phyloP scores from a whole-genome alignment of 1,140 invertebrate species.

The Drosophila ambigua region DNA sequence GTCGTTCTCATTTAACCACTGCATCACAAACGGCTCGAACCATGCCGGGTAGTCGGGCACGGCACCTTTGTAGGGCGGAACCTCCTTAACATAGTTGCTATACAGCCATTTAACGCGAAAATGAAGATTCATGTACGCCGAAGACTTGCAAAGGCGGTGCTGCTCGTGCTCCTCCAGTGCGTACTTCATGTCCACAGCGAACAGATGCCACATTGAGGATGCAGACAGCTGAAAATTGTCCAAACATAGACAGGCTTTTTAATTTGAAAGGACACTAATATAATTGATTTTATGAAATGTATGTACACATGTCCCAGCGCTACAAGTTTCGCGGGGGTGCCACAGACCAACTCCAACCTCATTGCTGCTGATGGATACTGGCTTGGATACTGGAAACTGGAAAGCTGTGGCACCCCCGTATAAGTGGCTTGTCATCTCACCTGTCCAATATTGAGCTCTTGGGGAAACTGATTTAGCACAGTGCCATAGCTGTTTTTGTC shows the following conservation, averaged over 20 bases:
- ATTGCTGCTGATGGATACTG: too few species aligned
- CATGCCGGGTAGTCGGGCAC: constrained; percentile 98
- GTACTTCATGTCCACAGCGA: constrained; percentile 99
- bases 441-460: constrained; percentile 95
- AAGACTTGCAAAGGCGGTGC: constrained; percentile 97
- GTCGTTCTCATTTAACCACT: constrained; percentile 99
- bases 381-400: too few species aligned
- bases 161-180: constrained; percentile 99
- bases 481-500: constrained; percentile 99
- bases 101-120: constrained; percentile 99
- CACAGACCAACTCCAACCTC: too few species aligned
- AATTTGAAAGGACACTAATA: not conserved
- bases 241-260: not conserved
- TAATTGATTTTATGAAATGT: not conserved
- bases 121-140: constrained; percentile 99
- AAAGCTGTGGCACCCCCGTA: too few species aligned
- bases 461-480: constrained; percentile 98
- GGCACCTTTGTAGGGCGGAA: constrained; percentile 97
- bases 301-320: too few species aligned
- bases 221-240: constrained; percentile 91
- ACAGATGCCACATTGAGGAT: constrained; percentile 98
- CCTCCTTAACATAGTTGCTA: constrained; percentile 99
- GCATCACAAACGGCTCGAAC: constrained; percentile 99
- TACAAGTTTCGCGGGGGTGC: too few species aligned
- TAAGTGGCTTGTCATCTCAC: constrained; percentile 82